phyloP scores from a whole-genome alignment of 2,888 invertebrate species.

The Eupeodes latifasciatus region DNA sequence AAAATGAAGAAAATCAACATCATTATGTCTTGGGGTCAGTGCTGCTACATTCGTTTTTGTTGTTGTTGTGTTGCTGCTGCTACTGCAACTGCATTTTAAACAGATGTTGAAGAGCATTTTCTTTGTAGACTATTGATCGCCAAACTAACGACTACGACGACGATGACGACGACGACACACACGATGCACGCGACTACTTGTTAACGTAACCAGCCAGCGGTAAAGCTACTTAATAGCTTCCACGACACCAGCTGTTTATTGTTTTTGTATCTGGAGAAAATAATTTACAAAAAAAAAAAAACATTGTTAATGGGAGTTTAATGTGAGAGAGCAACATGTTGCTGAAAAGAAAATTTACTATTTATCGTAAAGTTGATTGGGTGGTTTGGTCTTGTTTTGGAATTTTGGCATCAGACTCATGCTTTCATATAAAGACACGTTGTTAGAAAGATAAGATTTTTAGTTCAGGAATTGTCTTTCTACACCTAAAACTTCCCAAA shows the following conservation, averaged over 20 bases:
- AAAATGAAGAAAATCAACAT: slow-evolving; percentile 40
- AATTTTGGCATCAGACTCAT: neutral
- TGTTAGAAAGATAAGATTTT: too few species aligned
- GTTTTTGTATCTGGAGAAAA: slow-evolving; percentile 22
- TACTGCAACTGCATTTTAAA: neutral
- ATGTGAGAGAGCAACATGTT: slow-evolving; percentile 22
- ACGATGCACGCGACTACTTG: neutral
- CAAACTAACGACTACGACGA: neutral
- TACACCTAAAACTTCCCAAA: too few species aligned
- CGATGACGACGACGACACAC: neutral
- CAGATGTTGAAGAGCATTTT: slow-evolving; percentile 25
- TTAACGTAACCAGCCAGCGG: slow-evolving; percentile 5
- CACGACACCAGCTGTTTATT: slow-evolving; percentile 16
- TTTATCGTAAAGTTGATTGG: neutral
- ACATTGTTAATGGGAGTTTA: neutral
- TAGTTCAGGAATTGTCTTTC: too few species aligned
- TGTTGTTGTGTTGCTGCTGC: slow-evolving; percentile 3
- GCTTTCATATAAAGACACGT: too few species aligned
- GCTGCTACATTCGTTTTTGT: neutral
- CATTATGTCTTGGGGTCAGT: slow-evolving; percentile 61
- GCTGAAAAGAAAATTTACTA: neutral
- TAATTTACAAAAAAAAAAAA: neutral
- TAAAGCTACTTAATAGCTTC: too few species aligned
- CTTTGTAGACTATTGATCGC: slow-evolving; percentile 18
- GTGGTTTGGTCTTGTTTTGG: neutral